Evolutionary conservation across 2,888 invertebrate species (phyloP), one percentile per base, ranked within the genome.

Genomic region (Arrhopalites spinosus): DNA sequence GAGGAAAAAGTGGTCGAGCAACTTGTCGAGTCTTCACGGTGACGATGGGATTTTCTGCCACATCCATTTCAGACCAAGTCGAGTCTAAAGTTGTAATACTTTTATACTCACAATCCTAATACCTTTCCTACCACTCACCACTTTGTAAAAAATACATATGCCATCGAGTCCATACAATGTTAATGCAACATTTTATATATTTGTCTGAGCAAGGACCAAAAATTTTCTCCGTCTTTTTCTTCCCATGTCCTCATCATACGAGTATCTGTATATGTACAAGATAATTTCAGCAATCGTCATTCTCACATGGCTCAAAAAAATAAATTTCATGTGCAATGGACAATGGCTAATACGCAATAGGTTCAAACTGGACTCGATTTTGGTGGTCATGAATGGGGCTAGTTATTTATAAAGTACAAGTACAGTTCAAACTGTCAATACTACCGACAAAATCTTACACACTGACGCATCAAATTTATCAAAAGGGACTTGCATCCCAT

Each of bases 31-130:
- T 59, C 47, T 71, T 25, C 71, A 71, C 59, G 59, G 71, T 71
- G 59, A 71, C 71, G 59, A 71, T 71, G 71, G 59, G 71, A 71
- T 71, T 71, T 71, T 71, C 71, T 71, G 71, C 71, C 71, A 59
- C 53, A 70, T 59, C 59, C 59, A 59, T 59, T 59, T 59, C 59
- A 59, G 2, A 59, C 59, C 25, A 20, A 25, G 20, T 23, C 15
- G 23, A 25, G 59, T 59, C 59, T 59, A 1, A 27, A 59, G 23
- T 59, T 25, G 25, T 59, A 59, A 59, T 59, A 59, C 59, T 59
- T 27, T 27, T 15, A 15, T 15, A 2, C 2, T 50, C n/a, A 20
- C 15, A 59, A 59, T 59, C 25, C 25, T 59, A 59, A 59, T 59
- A 59, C 59, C 25, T 59, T 23, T n/a, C n/a, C 59, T 23, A 25